Evolutionary conservation across 2,797 vertebrate species (phyloP).

Genomic region (Phylloscopus collybita): DNA sequence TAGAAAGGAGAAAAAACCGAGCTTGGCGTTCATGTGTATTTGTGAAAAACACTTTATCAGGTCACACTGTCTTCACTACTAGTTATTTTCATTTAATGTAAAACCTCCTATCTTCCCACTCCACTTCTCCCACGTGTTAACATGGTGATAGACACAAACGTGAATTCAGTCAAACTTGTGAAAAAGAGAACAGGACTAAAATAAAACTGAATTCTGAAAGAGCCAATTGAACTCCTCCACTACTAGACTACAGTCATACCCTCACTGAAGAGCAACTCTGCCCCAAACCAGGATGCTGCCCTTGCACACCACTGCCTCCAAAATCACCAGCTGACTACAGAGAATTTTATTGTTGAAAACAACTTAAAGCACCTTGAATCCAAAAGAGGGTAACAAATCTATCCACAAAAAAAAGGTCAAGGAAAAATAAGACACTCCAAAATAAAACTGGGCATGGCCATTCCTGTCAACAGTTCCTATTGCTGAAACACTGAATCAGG

Average conservation of each 20-base stretch:
- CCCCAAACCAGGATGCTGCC: neutral
- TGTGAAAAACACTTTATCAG: neutral
- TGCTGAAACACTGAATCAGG: neutral
- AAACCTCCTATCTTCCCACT: neutral
- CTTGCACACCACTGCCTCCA: neutral
- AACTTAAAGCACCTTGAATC: neutral
- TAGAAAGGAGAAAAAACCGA: neutral
- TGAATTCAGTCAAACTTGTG: neutral
- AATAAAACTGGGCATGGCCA: constrained; percentile 10
- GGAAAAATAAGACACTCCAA: neutral
- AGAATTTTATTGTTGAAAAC: neutral
- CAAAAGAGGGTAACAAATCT: neutral
- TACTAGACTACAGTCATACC: neutral
- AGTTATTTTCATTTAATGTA: neutral
- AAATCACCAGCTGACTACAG: neutral
- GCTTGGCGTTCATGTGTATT: neutral
- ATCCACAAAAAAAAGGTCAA: neutral
- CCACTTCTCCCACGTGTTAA: neutral
- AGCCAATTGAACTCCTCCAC: neutral
- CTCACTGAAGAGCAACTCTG: neutral
- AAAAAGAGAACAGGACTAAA: neutral
- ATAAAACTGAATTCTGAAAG: neutral
- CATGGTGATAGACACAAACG: neutral
- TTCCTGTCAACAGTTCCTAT: constrained; percentile 25
- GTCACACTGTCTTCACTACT: neutral